These are phyloP conservation scores for Mycalesis mineus DNA, from an alignment of 2,888 invertebrate genomes.

Conservation along the genomic window DNA sequence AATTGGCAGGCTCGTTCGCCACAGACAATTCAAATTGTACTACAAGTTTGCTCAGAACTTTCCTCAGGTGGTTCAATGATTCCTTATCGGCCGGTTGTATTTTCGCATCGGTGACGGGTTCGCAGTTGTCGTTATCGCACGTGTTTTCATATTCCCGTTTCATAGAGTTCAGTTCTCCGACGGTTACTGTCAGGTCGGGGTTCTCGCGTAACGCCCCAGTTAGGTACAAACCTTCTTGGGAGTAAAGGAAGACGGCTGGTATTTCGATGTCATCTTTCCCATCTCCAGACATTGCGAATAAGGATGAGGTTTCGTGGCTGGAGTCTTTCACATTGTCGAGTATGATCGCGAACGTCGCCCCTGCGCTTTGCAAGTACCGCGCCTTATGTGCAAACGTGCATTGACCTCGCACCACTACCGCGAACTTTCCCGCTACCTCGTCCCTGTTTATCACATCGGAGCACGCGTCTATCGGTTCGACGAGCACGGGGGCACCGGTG, in stretches of 20 bases:
- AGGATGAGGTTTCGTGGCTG: constrained; percentile 84
- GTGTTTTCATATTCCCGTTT: constrained; percentile 44
- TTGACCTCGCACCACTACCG: constrained; percentile 91
- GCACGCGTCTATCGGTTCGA: constrained; percentile 85
- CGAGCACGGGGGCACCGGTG: constrained; percentile 81
- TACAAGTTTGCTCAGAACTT: constrained; percentile 60
- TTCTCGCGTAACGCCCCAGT: constrained; percentile 76
- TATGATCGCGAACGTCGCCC: constrained; percentile 91
- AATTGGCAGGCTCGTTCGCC: constrained; percentile 38
- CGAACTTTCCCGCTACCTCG: constrained; percentile 84
- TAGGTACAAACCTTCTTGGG: constrained; percentile 85
- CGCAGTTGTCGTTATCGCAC: constrained; percentile 49
- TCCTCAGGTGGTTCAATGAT: constrained; percentile 65
- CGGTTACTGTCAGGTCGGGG: constrained; percentile 74
- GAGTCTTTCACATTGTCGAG: constrained; percentile 88
- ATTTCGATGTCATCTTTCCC: constrained; percentile 91
- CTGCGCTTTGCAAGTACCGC: constrained; percentile 87
- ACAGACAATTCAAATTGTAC: constrained; percentile 60
- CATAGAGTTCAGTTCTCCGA: constrained; percentile 69
- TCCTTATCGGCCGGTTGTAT: constrained; percentile 44
- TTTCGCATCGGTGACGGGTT: constrained; percentile 37
- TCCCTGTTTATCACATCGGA: constrained; percentile 75
- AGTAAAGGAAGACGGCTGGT: constrained; percentile 94
- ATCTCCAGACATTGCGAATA: constrained; percentile 98
- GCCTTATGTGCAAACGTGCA: constrained; percentile 98